phyloP scores from a whole-genome alignment of 2,888 invertebrate species.

The Pycnomerus fuliginosus region DNA sequence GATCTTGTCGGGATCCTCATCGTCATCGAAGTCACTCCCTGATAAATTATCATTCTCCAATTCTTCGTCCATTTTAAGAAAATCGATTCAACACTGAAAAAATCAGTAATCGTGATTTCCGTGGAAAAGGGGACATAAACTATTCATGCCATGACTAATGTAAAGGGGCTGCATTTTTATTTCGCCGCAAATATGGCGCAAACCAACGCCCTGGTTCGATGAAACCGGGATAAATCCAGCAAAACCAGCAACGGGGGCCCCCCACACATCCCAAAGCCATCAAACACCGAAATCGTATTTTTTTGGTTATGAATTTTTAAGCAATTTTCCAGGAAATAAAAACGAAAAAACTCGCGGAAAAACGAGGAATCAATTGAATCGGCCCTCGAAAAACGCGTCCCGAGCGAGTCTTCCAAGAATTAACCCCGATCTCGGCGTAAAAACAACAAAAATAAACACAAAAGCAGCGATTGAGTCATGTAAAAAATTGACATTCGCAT shows the following conservation, averaged over 20 bases:
- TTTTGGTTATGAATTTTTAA: slow-evolving; percentile 56
- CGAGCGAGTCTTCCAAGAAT: slow-evolving; percentile 19
- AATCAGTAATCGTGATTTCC: too few relatives aligned
- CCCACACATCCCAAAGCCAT: slow-evolving; percentile 18
- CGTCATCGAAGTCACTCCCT: slow-evolving; percentile 77
- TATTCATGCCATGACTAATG: slow-evolving; percentile 32
- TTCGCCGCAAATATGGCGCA: slow-evolving; percentile 50
- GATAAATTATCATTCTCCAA: slow-evolving; percentile 59
- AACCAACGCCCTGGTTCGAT: slow-evolving; percentile 50
- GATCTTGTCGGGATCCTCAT: slow-evolving; percentile 88
- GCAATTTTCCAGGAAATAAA: slow-evolving; percentile 33
- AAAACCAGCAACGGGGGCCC: slow-evolving; percentile 6
- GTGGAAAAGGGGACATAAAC: too few relatives aligned
- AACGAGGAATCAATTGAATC: slow-evolving; percentile 24
- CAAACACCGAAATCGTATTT: slow-evolving; percentile 30
- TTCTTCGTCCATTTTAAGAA: slow-evolving; percentile 48
- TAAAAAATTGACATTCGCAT: slow-evolving; percentile 51
- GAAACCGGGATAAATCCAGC: slow-evolving; percentile 20
- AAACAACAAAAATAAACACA: slow-evolving; percentile 43
- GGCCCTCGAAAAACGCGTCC: slow-evolving; percentile 17
- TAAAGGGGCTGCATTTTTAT: slow-evolving; percentile 37
- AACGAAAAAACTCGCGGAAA: slow-evolving; percentile 24
- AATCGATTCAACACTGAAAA: slow-evolving; percentile 1
- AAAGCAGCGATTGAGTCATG: slow-evolving; percentile 34
- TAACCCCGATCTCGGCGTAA: slow-evolving; percentile 32